Base-by-base conservation (phyloP, 2,888 invertebrate genomes). In the Cryptus viduatorius region DNA sequence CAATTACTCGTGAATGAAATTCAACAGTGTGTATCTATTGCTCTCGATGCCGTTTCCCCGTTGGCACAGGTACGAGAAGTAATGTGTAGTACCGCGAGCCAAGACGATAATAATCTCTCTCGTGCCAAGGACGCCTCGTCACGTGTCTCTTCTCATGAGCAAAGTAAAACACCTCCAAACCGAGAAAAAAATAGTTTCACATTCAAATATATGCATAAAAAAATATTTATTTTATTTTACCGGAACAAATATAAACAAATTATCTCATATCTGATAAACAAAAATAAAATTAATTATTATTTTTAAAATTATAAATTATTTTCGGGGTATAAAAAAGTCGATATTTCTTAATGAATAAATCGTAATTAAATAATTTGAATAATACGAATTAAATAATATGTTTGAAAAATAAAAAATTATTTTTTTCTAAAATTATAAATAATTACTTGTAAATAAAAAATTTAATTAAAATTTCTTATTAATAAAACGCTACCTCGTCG, bases 401-500 rank as follows among this genome's bases (percentile, higher is more conserved):
- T n/a, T n/a, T 8, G n/a, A 42, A 24, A 77, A 50, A 29, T 10
- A 1, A 59, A 59, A 59, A 29, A 0, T 1, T 24, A 24, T 24
- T 24, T 3, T 24, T 24, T 24, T 24, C 24, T 24, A 24, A 24
- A 24, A 24, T 24, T 29, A 14, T 24, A 29, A 29, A 12, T 24
- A 12, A 46, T 7, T 37, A 73, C 14, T 46, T 2, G 8, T 37
- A 37, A 0, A 7, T 19, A 56, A 24, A 68, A 56, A 1, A 29
- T 4, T 4, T 5, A 50, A 12, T 53, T 4, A 50, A 37, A 7
- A 37, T 5, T 37, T 37, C 37, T 37, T 37, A 37, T 4, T 37
- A 37, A 37, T 37, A 5, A 7, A 53, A 71, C 75, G 79, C 90
- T 89, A 93, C 93, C 93, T 93, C 93, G 86, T 93, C 92, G 79